phyloP scores from a whole-genome alignment of 2,888 invertebrate species.

The Eurytoma adleriae region DNA sequence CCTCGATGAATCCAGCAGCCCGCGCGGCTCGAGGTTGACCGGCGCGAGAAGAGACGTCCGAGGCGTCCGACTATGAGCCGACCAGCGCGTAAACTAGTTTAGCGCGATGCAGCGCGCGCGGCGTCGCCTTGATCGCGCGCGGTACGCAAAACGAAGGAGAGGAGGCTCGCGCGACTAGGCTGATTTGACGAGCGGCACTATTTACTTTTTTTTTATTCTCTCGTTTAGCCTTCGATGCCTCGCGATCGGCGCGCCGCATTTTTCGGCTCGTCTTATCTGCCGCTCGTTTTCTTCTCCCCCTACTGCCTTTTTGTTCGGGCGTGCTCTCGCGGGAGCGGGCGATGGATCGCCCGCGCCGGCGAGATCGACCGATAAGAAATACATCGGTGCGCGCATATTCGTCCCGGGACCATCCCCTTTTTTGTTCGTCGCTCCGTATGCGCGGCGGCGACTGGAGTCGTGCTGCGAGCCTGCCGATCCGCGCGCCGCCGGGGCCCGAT shows the following conservation, averaged over 20 bases:
- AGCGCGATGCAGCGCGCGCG: background rate
- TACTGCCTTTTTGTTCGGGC: background rate
- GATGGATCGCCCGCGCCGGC: background rate
- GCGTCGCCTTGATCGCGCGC: background rate
- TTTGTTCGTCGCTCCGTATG: background rate
- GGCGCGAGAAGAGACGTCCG: background rate
- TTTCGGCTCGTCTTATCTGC: background rate
- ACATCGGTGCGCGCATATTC: background rate
- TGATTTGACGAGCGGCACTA: too few relatives aligned
- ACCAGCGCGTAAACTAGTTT: constrained; percentile 50
- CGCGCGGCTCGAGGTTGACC: too few relatives aligned
- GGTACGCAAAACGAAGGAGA: constrained; percentile 3
- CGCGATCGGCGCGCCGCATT: background rate
- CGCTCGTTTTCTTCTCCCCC: background rate
- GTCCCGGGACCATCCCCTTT: background rate
- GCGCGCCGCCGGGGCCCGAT: too few relatives aligned
- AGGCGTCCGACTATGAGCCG: constrained; percentile 24
- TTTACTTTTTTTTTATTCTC: too few relatives aligned
- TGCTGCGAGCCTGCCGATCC: too few relatives aligned
- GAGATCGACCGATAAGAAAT: background rate
- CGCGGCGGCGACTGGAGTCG: too few relatives aligned
- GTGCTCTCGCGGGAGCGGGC: background rate
- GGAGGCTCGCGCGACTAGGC: background rate
- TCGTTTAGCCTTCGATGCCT: too few relatives aligned
- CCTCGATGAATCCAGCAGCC: background rate